Evolutionary conservation across 1,140 invertebrate genomes (phyloP), one percentile per base, ranked within the genome.

Genomic region (Phthorimaea operculella): DNA sequence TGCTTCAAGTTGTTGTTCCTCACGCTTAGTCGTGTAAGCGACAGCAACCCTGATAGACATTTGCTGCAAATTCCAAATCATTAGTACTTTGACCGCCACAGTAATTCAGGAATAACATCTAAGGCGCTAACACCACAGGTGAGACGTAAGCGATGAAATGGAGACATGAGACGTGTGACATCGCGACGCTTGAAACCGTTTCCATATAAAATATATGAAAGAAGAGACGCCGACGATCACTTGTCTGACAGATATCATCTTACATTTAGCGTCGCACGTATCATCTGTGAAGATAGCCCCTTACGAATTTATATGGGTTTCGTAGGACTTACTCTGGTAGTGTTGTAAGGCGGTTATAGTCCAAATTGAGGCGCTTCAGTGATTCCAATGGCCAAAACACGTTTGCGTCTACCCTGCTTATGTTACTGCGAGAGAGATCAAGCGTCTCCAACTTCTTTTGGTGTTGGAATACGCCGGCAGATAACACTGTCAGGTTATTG

Each of bases 21-120:
- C 16, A 77, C 51, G 10, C 62, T 63, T 12, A 80, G 60, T 33
- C 57, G 53, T n/a, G 61, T 42, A 33, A 76, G 48, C 8, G 33
- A 1, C 0, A 39, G 18, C 11, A 70, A 42, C 11, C 62, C 66
- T 62, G 54, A 9, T 10, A 39, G n/a, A 10, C 10, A 39, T 3
- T 39, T n/a, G 2, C 36, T 39, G 36, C 2, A 39, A n/a, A n/a
- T n/a, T n/a, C n/a, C n/a, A n/a, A n/a, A n/a, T n/a, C n/a, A n/a
- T n/a, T n/a, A n/a, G n/a, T n/a, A 39, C 36, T 2, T 10, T 10
- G 2, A 39, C 36, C 10, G 10, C 36, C 2, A 4, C 21, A 4
- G 21, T 28, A 4, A 28, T 28, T 28, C 2, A 28, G 6, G 21
- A n/a, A n/a, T n/a, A n/a, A n/a, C n/a, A n/a, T n/a, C n/a, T n/a